These are phyloP conservation scores for Watsonalla cultraria DNA, from an alignment of 2,888 invertebrate species.

Conservation along the genomic window DNA sequence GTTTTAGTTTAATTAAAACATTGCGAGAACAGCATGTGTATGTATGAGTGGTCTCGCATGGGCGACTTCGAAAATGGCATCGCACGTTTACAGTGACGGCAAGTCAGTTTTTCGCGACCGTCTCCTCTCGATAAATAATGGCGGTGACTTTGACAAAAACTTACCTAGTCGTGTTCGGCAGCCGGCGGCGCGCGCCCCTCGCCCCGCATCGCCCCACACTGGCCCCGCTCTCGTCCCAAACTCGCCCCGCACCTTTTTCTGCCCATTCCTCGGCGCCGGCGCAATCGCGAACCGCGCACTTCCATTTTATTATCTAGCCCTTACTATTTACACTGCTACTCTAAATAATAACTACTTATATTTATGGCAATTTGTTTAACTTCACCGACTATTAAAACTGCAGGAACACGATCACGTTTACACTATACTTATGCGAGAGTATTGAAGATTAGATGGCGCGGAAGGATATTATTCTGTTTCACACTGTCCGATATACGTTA, in stretches of 20 bases:
- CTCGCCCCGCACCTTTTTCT: slow-evolving; percentile 54
- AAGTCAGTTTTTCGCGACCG: slow-evolving; percentile 76
- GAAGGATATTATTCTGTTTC: slow-evolving; percentile 56
- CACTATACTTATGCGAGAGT: slow-evolving; percentile 77
- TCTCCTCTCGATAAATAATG: slow-evolving; percentile 78
- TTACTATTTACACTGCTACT: slow-evolving; percentile 75
- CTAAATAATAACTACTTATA: slow-evolving; percentile 77
- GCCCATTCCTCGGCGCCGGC: slow-evolving; percentile 69
- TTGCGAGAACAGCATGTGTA: slow-evolving; percentile 57
- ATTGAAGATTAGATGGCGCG: slow-evolving; percentile 74
- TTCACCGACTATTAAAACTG: slow-evolving; percentile 77
- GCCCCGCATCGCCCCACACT: slow-evolving; percentile 18
- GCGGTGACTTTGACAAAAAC: slow-evolving; percentile 77
- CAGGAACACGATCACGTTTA: slow-evolving; percentile 78
- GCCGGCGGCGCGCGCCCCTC: slow-evolving; percentile 67
- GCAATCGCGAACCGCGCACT: slow-evolving; percentile 65
- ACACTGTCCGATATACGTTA: slow-evolving; percentile 59
- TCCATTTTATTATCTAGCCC: slow-evolving; percentile 49
- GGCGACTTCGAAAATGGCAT: slow-evolving; percentile 73
- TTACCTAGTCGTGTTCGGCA: slow-evolving; percentile 76
- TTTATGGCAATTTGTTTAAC: slow-evolving; percentile 79
- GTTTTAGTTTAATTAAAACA: slow-evolving; percentile 69
- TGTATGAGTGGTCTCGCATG: slow-evolving; percentile 59
- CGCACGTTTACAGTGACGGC: slow-evolving; percentile 59
- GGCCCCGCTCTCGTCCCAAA: slow-evolving; percentile 16